These are phyloP conservation scores for Cotesia congregata DNA, from an alignment of 2,888 invertebrate genomes.

Conservation along the genomic window DNA sequence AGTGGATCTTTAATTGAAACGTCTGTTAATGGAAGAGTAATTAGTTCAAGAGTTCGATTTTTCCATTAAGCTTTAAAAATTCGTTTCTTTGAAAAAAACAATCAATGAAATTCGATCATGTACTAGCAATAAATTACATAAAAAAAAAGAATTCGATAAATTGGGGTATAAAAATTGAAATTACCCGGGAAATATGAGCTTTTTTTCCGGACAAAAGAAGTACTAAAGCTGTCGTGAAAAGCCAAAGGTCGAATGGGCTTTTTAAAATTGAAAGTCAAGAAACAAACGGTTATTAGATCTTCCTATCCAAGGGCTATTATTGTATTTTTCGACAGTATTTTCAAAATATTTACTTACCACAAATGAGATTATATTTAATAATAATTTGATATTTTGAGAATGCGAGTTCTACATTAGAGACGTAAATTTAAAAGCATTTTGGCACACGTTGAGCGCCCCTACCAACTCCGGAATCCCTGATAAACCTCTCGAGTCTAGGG, in stretches of 20 bases:
- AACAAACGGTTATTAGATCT: background rate
- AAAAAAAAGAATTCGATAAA: background rate
- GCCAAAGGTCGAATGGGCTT: background rate
- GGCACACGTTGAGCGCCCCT: constrained; percentile 5
- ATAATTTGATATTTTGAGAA: background rate
- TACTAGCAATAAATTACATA: background rate
- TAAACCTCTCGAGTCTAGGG: constrained; percentile 27
- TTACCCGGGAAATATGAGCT: background rate
- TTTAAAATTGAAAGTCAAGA: background rate
- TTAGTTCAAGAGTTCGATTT: too few relatives aligned
- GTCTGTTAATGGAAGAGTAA: too few relatives aligned
- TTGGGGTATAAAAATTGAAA: background rate
- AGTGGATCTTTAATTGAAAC: too few relatives aligned
- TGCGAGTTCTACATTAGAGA: constrained; percentile 22
- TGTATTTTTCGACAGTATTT: background rate
- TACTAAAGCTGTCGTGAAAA: background rate
- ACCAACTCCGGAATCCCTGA: constrained; percentile 23
- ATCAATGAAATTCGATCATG: background rate
- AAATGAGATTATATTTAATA: background rate
- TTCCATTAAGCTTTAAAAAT: too few relatives aligned
- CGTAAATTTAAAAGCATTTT: constrained; percentile 27
- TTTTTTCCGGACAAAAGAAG: background rate
- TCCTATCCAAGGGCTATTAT: too few relatives aligned
- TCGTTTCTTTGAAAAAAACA: background rate
- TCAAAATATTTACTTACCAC: too few relatives aligned